Conservation (phyloP, 1,140 invertebrate genomes). For the Spodoptera litura region DNA sequence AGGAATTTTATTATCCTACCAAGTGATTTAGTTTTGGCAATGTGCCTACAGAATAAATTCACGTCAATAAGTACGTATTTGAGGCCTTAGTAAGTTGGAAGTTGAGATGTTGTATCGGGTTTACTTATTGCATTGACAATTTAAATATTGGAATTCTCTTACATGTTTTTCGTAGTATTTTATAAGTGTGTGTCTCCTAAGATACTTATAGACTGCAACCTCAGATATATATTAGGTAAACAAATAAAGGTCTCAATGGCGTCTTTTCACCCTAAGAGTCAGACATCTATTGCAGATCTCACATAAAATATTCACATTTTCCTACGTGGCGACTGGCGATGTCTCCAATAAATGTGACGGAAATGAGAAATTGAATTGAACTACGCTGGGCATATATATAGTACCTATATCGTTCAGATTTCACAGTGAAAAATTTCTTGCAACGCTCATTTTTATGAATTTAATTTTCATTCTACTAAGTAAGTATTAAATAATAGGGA, state of each 20-base stretch:
- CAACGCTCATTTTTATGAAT: neutral
- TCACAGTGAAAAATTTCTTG: neutral
- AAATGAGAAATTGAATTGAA: slow-evolving; percentile 29
- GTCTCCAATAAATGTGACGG: neutral
- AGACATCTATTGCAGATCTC: too few species aligned
- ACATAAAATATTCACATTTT: too few species aligned
- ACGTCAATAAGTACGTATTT: slow-evolving; percentile 44
- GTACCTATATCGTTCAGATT: slow-evolving; percentile 17
- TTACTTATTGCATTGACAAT: neutral
- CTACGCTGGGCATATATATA: neutral
- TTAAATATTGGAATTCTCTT: too few species aligned
- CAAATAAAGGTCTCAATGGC: too few species aligned
- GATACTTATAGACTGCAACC: too few species aligned
- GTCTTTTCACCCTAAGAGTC: too few species aligned
- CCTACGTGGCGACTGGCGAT: too few species aligned
- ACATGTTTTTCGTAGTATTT: too few species aligned
- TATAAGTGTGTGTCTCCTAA: too few species aligned
- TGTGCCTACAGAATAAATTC: slow-evolving; percentile 59
- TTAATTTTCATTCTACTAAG: neutral
- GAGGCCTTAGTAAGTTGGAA: slow-evolving; percentile 5
- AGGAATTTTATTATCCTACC: slow-evolving; percentile 67
- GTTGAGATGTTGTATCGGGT: neutral
- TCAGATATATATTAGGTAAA: too few species aligned
- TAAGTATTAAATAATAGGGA: too few species aligned
- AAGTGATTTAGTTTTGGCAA: slow-evolving; percentile 65